phyloP scores from a whole-genome alignment of 2,888 invertebrate genomes.

The Falcaria lacertinaria region DNA sequence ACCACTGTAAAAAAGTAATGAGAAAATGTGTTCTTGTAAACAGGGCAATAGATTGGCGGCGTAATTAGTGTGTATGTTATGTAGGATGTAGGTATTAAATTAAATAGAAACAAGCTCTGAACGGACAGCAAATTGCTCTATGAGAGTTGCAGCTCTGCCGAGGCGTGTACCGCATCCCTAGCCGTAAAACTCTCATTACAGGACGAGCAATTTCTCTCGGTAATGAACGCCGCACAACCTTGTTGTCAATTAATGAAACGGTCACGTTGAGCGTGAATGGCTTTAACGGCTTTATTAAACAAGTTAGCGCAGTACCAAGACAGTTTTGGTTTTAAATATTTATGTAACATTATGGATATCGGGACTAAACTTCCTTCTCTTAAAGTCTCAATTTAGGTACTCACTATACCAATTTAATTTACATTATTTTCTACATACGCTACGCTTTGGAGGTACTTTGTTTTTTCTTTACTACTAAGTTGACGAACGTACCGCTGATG shows the following conservation, averaged over 20 bases:
- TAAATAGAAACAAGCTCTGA: slow-evolving; percentile 39
- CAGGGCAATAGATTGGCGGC: slow-evolving; percentile 1
- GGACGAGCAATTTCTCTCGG: slow-evolving; percentile 49
- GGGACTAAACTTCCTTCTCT: too few species aligned
- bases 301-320: neutral
- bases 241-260: slow-evolving; percentile 42
- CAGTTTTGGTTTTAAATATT: neutral
- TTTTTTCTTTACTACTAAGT: too few species aligned
- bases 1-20: neutral
- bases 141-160: slow-evolving; percentile 37
- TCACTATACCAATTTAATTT: too few species aligned
- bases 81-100: slow-evolving; percentile 36
- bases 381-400: too few species aligned
- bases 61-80: slow-evolving; percentile 32
- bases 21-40: neutral
- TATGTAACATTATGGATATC: too few species aligned
- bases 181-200: slow-evolving; percentile 55
- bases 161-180: slow-evolving; percentile 28
- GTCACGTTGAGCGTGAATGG: slow-evolving; percentile 16
- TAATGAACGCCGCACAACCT: slow-evolving; percentile 49
- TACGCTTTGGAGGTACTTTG: too few species aligned
- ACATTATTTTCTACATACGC: too few species aligned
- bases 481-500: too few species aligned
- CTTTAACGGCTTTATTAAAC: neutral
- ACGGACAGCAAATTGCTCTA: slow-evolving; percentile 41